Conservation (phyloP, 2,888 invertebrate genomes). For the Platycheirus rosarum region DNA sequence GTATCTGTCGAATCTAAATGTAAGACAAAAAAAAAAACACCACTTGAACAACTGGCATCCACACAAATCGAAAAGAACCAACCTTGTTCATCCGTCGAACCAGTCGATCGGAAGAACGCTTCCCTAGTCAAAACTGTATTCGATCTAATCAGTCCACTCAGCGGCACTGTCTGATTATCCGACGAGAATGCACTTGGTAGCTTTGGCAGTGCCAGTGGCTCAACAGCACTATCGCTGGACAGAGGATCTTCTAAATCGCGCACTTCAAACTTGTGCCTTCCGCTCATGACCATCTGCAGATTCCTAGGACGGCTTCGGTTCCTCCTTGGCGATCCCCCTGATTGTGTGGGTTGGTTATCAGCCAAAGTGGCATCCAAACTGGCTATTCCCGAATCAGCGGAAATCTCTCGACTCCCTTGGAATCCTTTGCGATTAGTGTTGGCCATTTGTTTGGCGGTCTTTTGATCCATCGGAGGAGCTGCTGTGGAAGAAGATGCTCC, state of each 20-base stretch:
- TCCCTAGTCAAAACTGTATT: conserved; percentile 81
- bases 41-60: background rate
- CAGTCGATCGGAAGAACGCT: conserved; percentile 69
- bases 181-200: conserved; percentile 78
- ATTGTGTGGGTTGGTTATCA: conserved; percentile 76
- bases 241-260: conserved; percentile 85
- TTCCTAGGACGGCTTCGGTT: conserved; percentile 86
- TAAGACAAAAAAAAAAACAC: conserved; percentile 5
- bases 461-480: conserved; percentile 85
- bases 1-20: conserved; percentile 52
- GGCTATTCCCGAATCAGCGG: conserved; percentile 82
- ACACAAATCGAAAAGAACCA: conserved; percentile 11
- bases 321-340: conserved; percentile 78
- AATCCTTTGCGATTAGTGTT: conserved; percentile 86
- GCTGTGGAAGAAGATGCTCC: conserved; percentile 76
- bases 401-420: conserved; percentile 82
- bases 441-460: conserved; percentile 88
- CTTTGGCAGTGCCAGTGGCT: conserved; percentile 81
- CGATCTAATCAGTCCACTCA: conserved; percentile 81
- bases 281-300: conserved; percentile 89
- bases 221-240: conserved; percentile 81
- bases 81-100: conserved; percentile 66
- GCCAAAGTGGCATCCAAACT: conserved; percentile 80
- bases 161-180: conserved; percentile 79
- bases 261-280: conserved; percentile 89